Base-by-base conservation (phyloP, 2,888 invertebrate genomes). In the Clistopyga incitator region DNA sequence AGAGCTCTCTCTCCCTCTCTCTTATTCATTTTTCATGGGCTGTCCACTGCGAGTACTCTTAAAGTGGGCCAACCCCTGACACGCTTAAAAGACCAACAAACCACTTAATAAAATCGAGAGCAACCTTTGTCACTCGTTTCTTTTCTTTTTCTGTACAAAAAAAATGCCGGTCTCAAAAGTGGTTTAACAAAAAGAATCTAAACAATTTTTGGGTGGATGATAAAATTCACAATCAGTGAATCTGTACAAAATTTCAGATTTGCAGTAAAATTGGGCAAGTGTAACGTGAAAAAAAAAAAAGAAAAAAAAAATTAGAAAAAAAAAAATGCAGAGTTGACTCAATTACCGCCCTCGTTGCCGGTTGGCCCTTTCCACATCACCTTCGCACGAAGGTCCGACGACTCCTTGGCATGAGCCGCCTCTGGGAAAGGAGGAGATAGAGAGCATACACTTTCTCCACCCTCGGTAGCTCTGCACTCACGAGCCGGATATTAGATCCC, bases 401-500 rank as follows among this genome's bases (percentile, higher is more conserved):
- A 52, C 47, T 50, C 47, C 56, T 74, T 68, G 38, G 54, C 65
- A 50, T 52, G 42, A 54, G 18, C 42, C 18, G 18, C 56, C 67
- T 67, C 47, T 72, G 10, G 18, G 67, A 72, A 29, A 61, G 23
- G 45, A 61, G 23, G n/a, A 34, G 42, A n/a, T 18, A 38, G 74
- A 78, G 72, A 34, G 70, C 61, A 75, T n/a, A n/a, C 79, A 79
- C 79, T 76, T 79, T 83, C 77, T 59, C 54, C 20, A 50, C 79
- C 71, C 65, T 68, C 72, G 23, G 50, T n/a, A n/a, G n/a, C n/a
- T n/a, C 72, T 72, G 47, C 83, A 80, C 87, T 88, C 86, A 84
- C 82, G 78, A 74, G 82, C 88, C 89, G 89, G 88, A 89, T 89
- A 89, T 89, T 89, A 88, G 88, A 88, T 88, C 84, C 87, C 86